These are phyloP conservation scores for Tachypleus tridentatus DNA, from an alignment of 1,140 invertebrate genomes.

Conservation along the genomic window DNA sequence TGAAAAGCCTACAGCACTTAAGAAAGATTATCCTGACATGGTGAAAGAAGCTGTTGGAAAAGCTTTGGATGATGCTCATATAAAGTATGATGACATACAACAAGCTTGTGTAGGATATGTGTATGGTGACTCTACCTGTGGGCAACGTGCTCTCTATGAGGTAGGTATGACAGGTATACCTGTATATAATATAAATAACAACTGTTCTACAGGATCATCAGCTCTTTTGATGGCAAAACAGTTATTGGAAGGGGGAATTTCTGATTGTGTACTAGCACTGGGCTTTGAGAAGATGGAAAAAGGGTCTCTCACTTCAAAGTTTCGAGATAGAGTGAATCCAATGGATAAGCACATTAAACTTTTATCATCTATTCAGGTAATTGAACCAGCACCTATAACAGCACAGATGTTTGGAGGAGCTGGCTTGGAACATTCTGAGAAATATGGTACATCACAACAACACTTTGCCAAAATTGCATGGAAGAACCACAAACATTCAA, in stretches of 20 bases:
- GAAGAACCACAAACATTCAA: constrained; percentile 95
- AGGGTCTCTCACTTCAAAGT: constrained; percentile 72
- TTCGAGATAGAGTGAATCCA: constrained; percentile 78
- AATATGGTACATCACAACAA: constrained; percentile 81
- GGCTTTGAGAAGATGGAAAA: constrained; percentile 98
- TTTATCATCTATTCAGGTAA: constrained; percentile 66
- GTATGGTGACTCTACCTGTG: constrained; percentile 91
- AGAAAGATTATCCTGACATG: constrained; percentile 88
- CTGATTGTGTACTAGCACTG: constrained; percentile 78
- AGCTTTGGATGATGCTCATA: constrained; percentile 70
- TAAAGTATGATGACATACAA: constrained; percentile 67
- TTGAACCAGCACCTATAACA: constrained; percentile 68
- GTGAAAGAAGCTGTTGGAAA: constrained; percentile 83
- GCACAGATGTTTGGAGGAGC: constrained; percentile 96
- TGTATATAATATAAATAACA: constrained; percentile 97
- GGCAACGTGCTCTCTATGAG: constrained; percentile 87
- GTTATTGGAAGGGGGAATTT: constrained; percentile 67
- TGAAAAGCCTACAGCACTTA: constrained; percentile 68
- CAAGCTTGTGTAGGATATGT: constrained; percentile 90
- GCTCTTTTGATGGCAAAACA: constrained; percentile 84
- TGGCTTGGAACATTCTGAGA: constrained; percentile 91
- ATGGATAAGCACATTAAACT: constrained; percentile 82
- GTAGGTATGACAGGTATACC: constrained; percentile 94
- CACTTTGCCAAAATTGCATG: constrained; percentile 96
- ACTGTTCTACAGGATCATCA: constrained; percentile 91